Evolutionary conservation across 35 echinoderm and acorn worm genomes (phyloP).

Genomic region (Amphiura filiformis): DNA sequence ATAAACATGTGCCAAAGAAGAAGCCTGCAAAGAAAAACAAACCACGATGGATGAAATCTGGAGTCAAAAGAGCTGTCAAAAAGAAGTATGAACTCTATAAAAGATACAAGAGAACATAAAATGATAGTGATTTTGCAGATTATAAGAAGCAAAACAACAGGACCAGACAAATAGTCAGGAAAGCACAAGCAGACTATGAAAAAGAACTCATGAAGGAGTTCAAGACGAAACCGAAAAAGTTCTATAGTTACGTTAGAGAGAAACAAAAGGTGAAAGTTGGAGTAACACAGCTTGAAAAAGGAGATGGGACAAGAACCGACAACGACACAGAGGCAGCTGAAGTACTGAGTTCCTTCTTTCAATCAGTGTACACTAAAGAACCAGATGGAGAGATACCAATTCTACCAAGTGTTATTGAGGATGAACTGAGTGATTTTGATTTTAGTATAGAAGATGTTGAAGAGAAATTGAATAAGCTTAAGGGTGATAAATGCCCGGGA

Average conservation of each 20-base stretch:
- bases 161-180: neutral
- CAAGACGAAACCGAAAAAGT: slow-evolving; percentile 42
- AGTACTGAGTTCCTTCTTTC: slow-evolving; percentile 26
- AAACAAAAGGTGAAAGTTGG: slow-evolving; percentile 35
- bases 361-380: slow-evolving; percentile 39
- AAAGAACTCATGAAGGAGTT: slow-evolving; percentile 12
- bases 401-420: no score
- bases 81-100: slow-evolving; percentile 21
- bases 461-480: neutral
- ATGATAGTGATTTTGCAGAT: neutral
- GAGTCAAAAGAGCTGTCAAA: neutral
- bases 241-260: slow-evolving; percentile 32
- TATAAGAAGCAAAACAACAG: slow-evolving; percentile 27
- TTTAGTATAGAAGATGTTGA: neutral
- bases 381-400: neutral
- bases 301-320: slow-evolving; percentile 12
- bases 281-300: neutral
- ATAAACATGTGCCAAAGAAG: slow-evolving; percentile 23
- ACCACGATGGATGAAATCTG: slow-evolving; percentile 17
- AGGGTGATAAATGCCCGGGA: neutral
- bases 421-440: neutral
- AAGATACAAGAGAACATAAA: slow-evolving; percentile 12
- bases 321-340: slow-evolving; percentile 29
- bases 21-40: neutral
- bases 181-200: slow-evolving; percentile 28